phyloP scores from a whole-genome alignment of 1,140 invertebrate genomes.

The Amyelois transitella region DNA sequence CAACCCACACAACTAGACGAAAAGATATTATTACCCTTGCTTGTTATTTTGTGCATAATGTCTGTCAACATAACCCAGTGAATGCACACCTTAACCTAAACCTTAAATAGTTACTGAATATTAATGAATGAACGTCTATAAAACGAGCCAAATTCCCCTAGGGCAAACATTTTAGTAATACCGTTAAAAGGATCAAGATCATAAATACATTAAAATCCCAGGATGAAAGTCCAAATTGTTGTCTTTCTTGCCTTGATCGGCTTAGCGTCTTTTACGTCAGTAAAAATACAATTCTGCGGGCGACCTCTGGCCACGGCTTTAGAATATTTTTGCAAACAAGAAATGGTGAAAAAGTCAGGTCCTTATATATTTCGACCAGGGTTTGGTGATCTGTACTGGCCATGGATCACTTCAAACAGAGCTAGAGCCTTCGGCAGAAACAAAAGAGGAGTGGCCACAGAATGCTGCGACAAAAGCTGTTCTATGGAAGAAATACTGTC shows the following conservation, averaged over 20 bases:
- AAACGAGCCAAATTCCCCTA: neutral
- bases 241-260: neutral
- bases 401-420: neutral
- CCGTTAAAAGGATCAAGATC: neutral
- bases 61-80: neutral
- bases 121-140: slow-evolving; percentile 13
- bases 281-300: slow-evolving; percentile 1
- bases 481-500: slow-evolving; percentile 20
- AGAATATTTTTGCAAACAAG: neutral
- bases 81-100: neutral
- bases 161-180: neutral
- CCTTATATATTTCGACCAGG: neutral
- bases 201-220: neutral
- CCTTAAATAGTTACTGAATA: slow-evolving; percentile 14
- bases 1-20: too few relatives aligned
- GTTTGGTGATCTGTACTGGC: neutral
- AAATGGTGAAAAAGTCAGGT: neutral
- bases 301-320: slow-evolving; percentile 2
- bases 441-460: slow-evolving; percentile 10
- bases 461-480: slow-evolving; percentile 33
- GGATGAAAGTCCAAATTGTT: slow-evolving; percentile 9
- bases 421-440: neutral
- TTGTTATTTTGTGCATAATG: neutral
- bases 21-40: neutral
- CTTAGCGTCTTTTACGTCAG: neutral